Percentiles rank a stretch among this genome's conserved stretches.
phyloP scores from a whole-genome alignment of 2,797 vertebrate species.

The Sarcophilus harrisii region DNA sequence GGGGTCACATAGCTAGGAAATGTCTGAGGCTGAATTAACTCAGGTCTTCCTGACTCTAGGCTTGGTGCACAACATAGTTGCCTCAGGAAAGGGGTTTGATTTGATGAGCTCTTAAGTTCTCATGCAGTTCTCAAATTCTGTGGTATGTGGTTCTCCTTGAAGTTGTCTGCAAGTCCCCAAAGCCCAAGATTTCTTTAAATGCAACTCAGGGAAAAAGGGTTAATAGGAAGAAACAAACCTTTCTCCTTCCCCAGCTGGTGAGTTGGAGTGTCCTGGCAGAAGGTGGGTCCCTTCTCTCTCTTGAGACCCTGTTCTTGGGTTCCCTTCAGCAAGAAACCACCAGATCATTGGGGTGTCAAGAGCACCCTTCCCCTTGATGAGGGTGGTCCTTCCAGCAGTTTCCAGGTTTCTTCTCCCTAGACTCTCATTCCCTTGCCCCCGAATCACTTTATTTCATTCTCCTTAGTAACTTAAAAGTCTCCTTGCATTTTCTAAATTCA shows the following conservation, averaged over 20 bases:
- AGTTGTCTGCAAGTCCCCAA: not conserved
- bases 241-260: not conserved
- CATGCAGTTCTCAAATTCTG: constrained; percentile 6
- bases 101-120: constrained; percentile 6
- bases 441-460: not conserved
- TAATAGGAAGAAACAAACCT: not conserved
- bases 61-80: not conserved
- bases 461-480: constrained; percentile 20
- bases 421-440: constrained; percentile 11
- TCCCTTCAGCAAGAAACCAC: constrained; percentile 48
- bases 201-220: not conserved
- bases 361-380: constrained; percentile 45
- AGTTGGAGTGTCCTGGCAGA: not conserved
- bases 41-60: not conserved
- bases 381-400: not conserved
- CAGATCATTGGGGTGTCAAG: constrained; percentile 18
- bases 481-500: constrained; percentile 1
- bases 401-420: constrained; percentile 35
- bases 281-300: not conserved
- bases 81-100: constrained; percentile 34
- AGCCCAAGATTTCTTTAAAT: not conserved
- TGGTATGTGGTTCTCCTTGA: constrained; percentile 3
- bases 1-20: not conserved
- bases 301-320: constrained; percentile 69
- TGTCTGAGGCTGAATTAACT: not conserved